phyloP scores from a whole-genome alignment of 2,113 vertebrate genomes.

The Oncorhynchus gorbuscha region DNA sequence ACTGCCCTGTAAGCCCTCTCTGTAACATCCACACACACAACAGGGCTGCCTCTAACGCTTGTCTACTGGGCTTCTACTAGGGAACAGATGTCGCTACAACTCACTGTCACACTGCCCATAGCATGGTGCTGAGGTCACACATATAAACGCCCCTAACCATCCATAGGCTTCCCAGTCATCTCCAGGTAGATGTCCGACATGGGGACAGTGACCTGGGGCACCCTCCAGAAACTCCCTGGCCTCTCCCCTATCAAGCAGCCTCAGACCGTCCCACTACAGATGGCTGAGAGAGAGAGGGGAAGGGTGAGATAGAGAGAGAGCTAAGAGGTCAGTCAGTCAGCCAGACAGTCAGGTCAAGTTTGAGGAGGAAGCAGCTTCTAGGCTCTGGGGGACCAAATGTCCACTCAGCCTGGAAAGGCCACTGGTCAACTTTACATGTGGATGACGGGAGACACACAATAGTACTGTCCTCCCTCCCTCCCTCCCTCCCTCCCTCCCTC shows the following conservation, averaged over 20 bases:
- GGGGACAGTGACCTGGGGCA: slow-evolving; percentile 1
- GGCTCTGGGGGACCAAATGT: background rate
- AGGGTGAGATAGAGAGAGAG: background rate
- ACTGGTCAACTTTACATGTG: background rate
- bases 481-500: no score
- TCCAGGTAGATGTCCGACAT: background rate
- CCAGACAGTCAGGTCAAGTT: background rate
- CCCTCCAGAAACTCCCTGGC: background rate
- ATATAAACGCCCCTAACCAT: background rate
- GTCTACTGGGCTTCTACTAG: slow-evolving; percentile 19
- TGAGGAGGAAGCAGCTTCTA: background rate
- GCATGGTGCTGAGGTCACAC: slow-evolving; percentile 32
- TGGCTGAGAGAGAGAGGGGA: background rate
- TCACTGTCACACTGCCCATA: slow-evolving; percentile 21
- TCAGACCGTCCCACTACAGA: background rate
- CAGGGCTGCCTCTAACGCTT: background rate
- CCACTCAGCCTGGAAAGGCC: background rate
- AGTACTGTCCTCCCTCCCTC: no score
- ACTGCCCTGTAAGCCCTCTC: slow-evolving; percentile 30
- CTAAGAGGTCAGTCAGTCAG: background rate
- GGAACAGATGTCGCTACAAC: slow-evolving; percentile 12
- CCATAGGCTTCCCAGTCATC: background rate
- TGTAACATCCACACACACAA: slow-evolving; percentile 19
- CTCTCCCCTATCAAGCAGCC: background rate
- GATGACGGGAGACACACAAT: background rate